Conservation (phyloP, 1,140 invertebrate species). For the Dufourea novaeangliae region DNA sequence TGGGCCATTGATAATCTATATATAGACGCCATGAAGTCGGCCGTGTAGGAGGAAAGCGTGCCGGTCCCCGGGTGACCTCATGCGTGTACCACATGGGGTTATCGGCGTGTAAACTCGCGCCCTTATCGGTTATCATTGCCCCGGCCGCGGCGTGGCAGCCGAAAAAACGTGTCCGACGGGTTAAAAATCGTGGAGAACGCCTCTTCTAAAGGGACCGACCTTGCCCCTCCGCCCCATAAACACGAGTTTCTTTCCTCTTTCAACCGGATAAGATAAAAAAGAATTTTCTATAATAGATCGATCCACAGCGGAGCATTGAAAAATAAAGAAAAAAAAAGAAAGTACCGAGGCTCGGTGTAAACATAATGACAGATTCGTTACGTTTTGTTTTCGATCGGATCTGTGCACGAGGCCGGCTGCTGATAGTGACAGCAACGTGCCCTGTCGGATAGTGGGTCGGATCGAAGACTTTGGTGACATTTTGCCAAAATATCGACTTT, state of each 20-base stretch:
- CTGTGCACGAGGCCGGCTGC: not conserved
- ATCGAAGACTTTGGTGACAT: too few species aligned
- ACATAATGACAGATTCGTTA: not conserved
- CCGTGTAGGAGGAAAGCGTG: constrained; percentile 52
- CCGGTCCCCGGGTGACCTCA: constrained; percentile 45
- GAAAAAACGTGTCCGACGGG: constrained; percentile 36
- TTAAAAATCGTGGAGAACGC: not conserved
- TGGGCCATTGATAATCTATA: constrained; percentile 63
- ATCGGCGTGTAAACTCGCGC: constrained; percentile 37
- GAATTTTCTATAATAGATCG: not conserved
- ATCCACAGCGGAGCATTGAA: not conserved
- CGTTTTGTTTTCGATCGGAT: constrained; percentile 5
- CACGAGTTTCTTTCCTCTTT: not conserved
- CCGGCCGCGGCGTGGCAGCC: not conserved
- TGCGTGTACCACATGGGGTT: constrained; percentile 40
- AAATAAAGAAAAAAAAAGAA: not conserved
- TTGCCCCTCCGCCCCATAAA: not conserved
- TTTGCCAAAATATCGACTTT: too few species aligned
- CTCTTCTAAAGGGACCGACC: not conserved
- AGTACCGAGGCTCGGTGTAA: not conserved
- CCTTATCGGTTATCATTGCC: constrained; percentile 52
- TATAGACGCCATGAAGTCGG: constrained; percentile 51
- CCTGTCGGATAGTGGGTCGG: too few species aligned
- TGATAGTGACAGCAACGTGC: too few species aligned
- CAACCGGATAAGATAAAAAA: not conserved